Evolutionary conservation across 2,888 invertebrate genomes (phyloP).

Genomic region (Oxycera nigricornis): DNA sequence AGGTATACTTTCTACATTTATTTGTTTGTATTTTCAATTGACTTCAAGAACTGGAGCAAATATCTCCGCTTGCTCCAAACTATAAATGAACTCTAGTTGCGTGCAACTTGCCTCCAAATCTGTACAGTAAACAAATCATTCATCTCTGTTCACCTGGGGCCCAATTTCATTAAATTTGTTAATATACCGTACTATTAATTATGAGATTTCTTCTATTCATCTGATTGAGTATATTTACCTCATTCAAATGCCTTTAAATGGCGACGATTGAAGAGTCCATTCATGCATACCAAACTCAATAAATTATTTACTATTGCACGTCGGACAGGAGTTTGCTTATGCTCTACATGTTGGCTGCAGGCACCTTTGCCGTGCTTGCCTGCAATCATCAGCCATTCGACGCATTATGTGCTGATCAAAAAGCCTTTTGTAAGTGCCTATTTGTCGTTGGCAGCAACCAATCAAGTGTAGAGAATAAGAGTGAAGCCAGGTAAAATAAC

Average conservation of each 20-base stretch:
- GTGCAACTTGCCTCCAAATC: neutral
- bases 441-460: slow-evolving; percentile 38
- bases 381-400: slow-evolving; percentile 22
- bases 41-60: too few species aligned
- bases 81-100: neutral
- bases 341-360: too few species aligned
- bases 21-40: too few species aligned
- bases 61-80: too few species aligned
- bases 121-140: too few species aligned
- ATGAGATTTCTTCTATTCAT: slow-evolving; percentile 20
- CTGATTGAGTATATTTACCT: slow-evolving; percentile 35
- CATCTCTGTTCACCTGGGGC: neutral
- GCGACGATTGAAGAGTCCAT: slow-evolving; percentile 30
- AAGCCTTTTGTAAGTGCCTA: slow-evolving; percentile 40
- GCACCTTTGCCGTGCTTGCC: too few species aligned
- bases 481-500: slow-evolving; percentile 35
- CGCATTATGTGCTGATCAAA: slow-evolving; percentile 20
- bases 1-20: too few species aligned
- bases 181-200: slow-evolving; percentile 14
- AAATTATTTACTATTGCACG: slow-evolving; percentile 26
- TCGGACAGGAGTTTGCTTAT: neutral
- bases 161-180: neutral
- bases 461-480: slow-evolving; percentile 35
- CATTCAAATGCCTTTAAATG: slow-evolving; percentile 28
- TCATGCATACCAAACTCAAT: slow-evolving; percentile 12